Evolutionary conservation across 2,888 invertebrate species (phyloP).

Genomic region (Labia minor): DNA sequence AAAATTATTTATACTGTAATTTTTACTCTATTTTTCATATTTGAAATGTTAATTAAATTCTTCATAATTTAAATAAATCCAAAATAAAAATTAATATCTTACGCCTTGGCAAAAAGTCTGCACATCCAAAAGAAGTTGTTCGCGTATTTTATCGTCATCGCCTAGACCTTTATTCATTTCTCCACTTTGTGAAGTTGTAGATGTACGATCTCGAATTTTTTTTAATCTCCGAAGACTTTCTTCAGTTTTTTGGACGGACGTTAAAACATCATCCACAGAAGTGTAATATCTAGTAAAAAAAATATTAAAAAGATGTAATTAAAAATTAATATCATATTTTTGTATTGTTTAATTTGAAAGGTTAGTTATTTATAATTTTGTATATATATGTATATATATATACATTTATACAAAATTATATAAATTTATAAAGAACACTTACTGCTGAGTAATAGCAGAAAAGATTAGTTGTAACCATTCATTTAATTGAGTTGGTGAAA

Average conservation of each 20-base stretch:
- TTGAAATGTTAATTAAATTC: not conserved
- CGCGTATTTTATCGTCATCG: constrained; percentile 89
- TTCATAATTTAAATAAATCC: no score
- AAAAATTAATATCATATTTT: not conserved
- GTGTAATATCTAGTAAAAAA: constrained; percentile 46
- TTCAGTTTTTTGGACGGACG: constrained; percentile 89
- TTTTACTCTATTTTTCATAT: not conserved
- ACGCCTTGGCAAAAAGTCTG: constrained; percentile 56
- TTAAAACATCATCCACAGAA: constrained; percentile 76
- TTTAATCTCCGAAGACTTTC: constrained; percentile 85
- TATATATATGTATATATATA: no score
- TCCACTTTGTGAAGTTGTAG: constrained; percentile 33
- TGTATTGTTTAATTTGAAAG: no score
- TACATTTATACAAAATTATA: no score
- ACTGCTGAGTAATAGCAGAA: constrained; percentile 41
- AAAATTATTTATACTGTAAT: constrained; percentile 16
- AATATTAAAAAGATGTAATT: constrained; percentile 17
- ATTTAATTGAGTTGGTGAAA: constrained; percentile 23
- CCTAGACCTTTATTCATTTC: constrained; percentile 50
- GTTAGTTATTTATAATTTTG: no score
- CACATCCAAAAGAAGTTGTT: constrained; percentile 81
- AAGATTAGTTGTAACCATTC: constrained; percentile 39
- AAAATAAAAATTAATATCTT: constrained; percentile 20
- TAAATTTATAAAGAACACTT: no score
- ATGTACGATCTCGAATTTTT: constrained; percentile 57